Evolutionary conservation across 2,888 invertebrate genomes (phyloP), one percentile per base, ranked within the genome.

Genomic region (Meloe dianella): DNA sequence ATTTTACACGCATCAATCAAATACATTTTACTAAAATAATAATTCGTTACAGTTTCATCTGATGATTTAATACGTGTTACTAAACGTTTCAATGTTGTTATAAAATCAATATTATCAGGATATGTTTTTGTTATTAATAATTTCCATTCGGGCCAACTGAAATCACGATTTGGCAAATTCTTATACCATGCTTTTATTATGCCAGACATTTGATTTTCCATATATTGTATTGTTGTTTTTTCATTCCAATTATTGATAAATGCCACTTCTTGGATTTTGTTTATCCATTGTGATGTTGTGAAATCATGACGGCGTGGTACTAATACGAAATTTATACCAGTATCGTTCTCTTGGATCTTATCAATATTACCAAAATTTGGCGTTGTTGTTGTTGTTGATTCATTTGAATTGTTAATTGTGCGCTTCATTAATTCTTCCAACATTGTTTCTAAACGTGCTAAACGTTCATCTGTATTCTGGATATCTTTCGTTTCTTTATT

Each of bases 151-250:
- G 76, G 77, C 79, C 79, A 79, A 14, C 77, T 76, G 63, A 73
- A 78, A 63, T 77, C 71, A 68, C 71, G 75, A 60, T 64, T 65
- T 8, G 73, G 57, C 2, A 79, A 65, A 14, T 73, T 74, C 61
- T 78, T 79, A 60, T 73, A 78, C 79, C 79, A 79, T 35, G 78
- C 73, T 60, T 79, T 79, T 41, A 79, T 71, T 59, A 78, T 71
- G 14, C 79, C 78, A 22, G 77, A 71, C 78, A 79, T 78, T 71
- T 75, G 71, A 56, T 67, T 73, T 54, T 71, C 69, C 67, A 76
- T 65, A 66, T 70, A 77, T 41, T 72, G 67, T 32, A 79, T 75
- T 22, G 74, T 73, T 9, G 67, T 71, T 58, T 70, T 73, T 29
- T 79, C 79, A 64, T 76, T 72, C 64, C 71, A 77, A 51, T 74